Conservation (phyloP, 2,888 invertebrate species). For the Metopia argyrocephala region DNA sequence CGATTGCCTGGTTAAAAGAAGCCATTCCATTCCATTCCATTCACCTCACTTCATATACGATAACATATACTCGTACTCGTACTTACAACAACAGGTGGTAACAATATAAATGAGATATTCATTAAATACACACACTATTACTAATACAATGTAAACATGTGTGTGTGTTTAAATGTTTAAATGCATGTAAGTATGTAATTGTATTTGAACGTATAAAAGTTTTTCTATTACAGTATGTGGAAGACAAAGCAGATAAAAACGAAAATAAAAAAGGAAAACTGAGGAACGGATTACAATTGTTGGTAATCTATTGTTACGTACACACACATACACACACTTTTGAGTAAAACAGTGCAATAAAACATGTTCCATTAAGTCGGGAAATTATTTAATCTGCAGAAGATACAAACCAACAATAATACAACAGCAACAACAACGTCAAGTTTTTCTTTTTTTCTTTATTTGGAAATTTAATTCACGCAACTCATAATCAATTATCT, state of each 20-base stretch:
- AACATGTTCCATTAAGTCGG: not conserved
- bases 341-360: not conserved
- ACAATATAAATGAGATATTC: constrained; percentile 34
- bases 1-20: constrained; percentile 20
- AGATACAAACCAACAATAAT: constrained; percentile 11
- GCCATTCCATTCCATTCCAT: constrained; percentile 13
- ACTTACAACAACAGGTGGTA: constrained; percentile 59
- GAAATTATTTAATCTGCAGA: not conserved
- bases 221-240: constrained; percentile 30
- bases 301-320: not conserved
- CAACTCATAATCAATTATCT: constrained; percentile 64
- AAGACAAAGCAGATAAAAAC: not conserved
- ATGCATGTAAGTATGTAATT: constrained; percentile 29
- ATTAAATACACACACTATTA: not conserved
- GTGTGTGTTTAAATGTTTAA: not conserved
- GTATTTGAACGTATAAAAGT: constrained; percentile 54
- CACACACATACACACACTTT: not conserved
- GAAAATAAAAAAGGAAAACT: not conserved
- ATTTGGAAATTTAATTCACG: constrained; percentile 63
- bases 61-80: too few relatives aligned
- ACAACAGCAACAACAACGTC: not conserved
- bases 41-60: constrained; percentile 2
- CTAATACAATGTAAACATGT: not conserved
- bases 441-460: too few relatives aligned
- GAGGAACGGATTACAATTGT: constrained; percentile 49